These are phyloP conservation scores for Anolis sagrei DNA, from an alignment of 2,113 vertebrate species.

Conservation along the genomic window DNA sequence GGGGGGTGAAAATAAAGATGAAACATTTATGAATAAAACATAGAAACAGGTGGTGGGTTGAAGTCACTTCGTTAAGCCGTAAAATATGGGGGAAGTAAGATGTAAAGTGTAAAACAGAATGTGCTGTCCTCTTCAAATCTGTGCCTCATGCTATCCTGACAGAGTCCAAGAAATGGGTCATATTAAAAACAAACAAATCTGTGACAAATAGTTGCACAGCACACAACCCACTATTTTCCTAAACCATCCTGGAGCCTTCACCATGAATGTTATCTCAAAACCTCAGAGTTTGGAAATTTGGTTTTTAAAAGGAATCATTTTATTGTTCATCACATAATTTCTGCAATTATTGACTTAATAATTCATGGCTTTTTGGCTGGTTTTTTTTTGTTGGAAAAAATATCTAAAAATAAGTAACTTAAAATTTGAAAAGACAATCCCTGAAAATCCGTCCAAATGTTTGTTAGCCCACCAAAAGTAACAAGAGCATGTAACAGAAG, in stretches of 20 bases:
- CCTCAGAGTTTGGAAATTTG: background rate
- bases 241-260: background rate
- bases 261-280: background rate
- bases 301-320: background rate
- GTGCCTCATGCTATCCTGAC: constrained; percentile 25
- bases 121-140: constrained; percentile 11
- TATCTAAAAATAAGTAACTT: no score
- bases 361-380: no score
- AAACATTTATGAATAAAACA: constrained; percentile 31
- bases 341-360: no score
- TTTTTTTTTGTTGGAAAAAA: no score
- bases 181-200: constrained; percentile 29
- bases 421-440: no score
- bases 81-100: constrained; percentile 12
- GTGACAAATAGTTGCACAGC: background rate
- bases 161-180: constrained; percentile 24
- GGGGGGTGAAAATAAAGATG: constrained; percentile 1
- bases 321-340: no score
- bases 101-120: constrained; percentile 17
- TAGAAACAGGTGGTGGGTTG: constrained; percentile 27
- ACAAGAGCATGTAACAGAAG: no score
- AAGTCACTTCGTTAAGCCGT: constrained; percentile 26
- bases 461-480: no score
- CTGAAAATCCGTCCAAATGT: no score
- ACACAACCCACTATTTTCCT: background rate